phyloP scores from a whole-genome alignment of 2,797 vertebrate genomes.

The Macrochelys suwanniensis region DNA sequence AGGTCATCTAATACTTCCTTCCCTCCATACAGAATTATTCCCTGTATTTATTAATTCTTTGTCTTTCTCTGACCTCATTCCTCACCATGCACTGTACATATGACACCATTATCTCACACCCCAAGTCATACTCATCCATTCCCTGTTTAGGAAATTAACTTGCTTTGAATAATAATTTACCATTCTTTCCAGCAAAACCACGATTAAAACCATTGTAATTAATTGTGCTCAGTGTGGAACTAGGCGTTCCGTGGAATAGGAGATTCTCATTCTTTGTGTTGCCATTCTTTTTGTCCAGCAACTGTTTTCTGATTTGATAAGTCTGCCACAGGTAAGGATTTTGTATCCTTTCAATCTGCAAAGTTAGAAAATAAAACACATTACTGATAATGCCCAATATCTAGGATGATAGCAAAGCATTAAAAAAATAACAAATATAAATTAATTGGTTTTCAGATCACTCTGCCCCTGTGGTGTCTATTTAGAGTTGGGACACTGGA shows the following conservation, averaged over 20 bases:
- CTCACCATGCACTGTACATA: background rate
- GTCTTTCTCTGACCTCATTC: background rate
- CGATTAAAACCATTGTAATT: conserved; percentile 90
- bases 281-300: conserved; percentile 85
- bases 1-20: background rate
- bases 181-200: conserved; percentile 91
- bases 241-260: conserved; percentile 91
- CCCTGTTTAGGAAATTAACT: background rate
- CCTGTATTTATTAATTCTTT: background rate
- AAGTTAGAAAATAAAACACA: conserved; percentile 12
- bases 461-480: background rate
- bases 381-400: background rate
- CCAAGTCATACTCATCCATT: background rate
- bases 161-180: conserved; percentile 78
- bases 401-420: background rate
- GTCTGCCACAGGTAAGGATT: conserved; percentile 87
- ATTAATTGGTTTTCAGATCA: background rate
- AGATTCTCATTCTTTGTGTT: conserved; percentile 82
- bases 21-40: background rate
- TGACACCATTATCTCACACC: rapidly evolving
- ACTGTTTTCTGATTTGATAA: conserved; percentile 85
- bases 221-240: conserved; percentile 75
- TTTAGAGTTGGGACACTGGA: background rate
- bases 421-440: conserved; percentile 17
- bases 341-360: conserved; percentile 92